Conservation (phyloP, 2,113 vertebrate genomes). For the Phaetusa simplex region DNA sequence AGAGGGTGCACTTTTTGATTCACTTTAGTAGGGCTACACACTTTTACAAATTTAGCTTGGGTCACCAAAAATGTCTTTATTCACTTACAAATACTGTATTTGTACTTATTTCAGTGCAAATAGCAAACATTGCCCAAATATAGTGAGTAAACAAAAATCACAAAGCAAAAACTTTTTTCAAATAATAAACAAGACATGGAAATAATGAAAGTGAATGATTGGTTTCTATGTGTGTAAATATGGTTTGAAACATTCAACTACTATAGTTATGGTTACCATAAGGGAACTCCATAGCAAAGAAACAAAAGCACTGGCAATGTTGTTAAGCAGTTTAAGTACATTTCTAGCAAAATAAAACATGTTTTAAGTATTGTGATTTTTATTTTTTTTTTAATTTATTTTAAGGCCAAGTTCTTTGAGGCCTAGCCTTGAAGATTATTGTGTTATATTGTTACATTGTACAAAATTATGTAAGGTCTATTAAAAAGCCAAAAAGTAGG, state of each 20-base stretch:
- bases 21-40: neutral
- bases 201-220: neutral
- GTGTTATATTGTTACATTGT: neutral
- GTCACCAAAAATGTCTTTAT: neutral
- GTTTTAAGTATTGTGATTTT: neutral
- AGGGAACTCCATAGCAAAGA: neutral
- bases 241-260: neutral
- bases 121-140: neutral
- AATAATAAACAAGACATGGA: neutral
- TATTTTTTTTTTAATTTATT: neutral
- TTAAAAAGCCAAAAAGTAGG: neutral
- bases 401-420: neutral
- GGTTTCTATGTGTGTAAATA: neutral
- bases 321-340: neutral
- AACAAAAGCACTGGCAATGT: neutral
- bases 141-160: neutral
- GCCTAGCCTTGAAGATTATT: neutral
- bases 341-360: neutral
- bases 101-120: neutral
- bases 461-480: neutral
- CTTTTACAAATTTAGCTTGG: neutral
- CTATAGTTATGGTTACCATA: neutral
- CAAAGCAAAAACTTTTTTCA: neutral
- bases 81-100: neutral
- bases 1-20: neutral